phyloP scores from a whole-genome alignment of 2,888 invertebrate genomes.

The Archips xylosteana region DNA sequence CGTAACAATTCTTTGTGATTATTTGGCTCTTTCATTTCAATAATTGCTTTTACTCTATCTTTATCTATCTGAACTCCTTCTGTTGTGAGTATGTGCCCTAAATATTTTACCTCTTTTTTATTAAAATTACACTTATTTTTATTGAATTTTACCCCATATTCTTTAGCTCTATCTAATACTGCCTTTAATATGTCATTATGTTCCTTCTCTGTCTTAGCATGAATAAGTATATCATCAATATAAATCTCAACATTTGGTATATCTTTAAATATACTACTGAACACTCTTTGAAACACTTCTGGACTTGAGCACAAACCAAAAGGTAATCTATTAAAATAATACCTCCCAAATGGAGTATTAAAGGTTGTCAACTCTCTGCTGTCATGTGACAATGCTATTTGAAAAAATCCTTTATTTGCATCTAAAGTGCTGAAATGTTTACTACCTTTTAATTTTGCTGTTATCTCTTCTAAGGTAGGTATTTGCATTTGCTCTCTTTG shows the following conservation, averaged over 20 bases:
- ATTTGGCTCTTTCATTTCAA: conserved; percentile 3
- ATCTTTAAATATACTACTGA: neutral
- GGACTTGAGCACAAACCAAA: conserved; percentile 3
- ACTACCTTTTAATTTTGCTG: conserved; percentile 8
- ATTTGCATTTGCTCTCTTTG: conserved; percentile 23
- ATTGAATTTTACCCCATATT: conserved; percentile 7
- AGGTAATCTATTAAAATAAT: conserved; percentile 6
- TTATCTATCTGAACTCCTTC: neutral
- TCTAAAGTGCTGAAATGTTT: conserved; percentile 7
- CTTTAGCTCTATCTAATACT: conserved; percentile 1
- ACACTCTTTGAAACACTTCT: conserved; percentile 6
- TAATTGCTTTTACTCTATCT: neutral
- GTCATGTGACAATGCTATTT: neutral
- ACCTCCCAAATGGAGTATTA: conserved; percentile 5
- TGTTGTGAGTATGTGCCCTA: neutral
- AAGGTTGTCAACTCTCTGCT: conserved; percentile 1
- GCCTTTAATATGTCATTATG: neutral
- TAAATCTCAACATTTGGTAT: conserved; percentile 11
- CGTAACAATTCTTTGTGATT: conserved; percentile 12
- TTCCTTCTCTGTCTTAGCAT: conserved; percentile 3
- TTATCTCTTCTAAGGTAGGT: conserved; percentile 4
- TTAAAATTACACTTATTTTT: neutral
- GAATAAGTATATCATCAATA: conserved; percentile 8
- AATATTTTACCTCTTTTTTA: neutral
- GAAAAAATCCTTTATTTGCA: conserved; percentile 12